Base-by-base conservation (phyloP, 2,888 invertebrate genomes). In the Nysson spinosus region DNA sequence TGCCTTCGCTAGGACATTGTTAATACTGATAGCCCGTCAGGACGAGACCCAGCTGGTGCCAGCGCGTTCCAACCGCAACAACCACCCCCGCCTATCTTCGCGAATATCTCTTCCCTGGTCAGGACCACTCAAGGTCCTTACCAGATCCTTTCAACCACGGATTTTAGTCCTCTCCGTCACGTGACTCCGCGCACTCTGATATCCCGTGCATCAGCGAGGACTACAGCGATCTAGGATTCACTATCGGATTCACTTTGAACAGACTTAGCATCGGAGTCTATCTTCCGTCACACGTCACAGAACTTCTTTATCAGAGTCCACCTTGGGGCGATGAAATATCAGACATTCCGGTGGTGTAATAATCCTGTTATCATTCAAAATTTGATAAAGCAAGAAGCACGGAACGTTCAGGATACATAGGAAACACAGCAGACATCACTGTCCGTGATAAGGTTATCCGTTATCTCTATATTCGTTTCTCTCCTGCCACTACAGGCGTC, bases 1-100 rank as follows among this genome's bases (percentile, higher is more conserved):
- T 79, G 78, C 84, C 84, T 85, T 84, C 83, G 84, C 84, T 85
- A 84, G 84, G 84, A 84, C 84, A 84, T 84, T 77, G 80, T 83
- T 69, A 70, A 66, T 70, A 63, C 63, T 69, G 60, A 42, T 64
- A 51, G 60, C 55, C 54, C 63, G 61, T 69, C 44, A 39, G 67
- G 71, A 63, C 34, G 54, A 75, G 73, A 72, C 52, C 57, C 56
- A 67, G 58, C 58, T 49, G 72, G 44, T 55, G 62, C 61, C 57
- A 60, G 54, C 65, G 49, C 64, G 61, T 44, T 58, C 75, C 67
- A 62, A 54, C 71, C 70, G 61, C 57, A 67, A 46, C 69, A 68
- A 39, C 67, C 75, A 66, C 71, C 66, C 64, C 65, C 67, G 77
- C 73, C 76, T 77, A 75, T 72, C 66, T 74, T 74, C 54, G 64